Conservation (phyloP, 2,797 vertebrate genomes). For the Falco rusticolus region DNA sequence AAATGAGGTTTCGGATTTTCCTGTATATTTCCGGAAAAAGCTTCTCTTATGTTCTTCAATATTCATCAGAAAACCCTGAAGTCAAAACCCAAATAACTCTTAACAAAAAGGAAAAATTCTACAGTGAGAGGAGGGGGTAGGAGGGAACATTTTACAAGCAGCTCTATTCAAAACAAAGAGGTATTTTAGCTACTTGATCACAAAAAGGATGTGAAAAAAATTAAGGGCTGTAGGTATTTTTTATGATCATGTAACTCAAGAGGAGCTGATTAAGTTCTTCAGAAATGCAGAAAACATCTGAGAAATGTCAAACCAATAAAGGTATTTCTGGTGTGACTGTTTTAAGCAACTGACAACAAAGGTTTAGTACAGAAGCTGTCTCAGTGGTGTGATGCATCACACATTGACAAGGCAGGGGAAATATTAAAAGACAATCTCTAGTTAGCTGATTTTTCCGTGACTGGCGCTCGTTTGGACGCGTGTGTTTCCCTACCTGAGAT, state of each 20-base stretch:
- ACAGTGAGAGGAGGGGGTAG: neutral
- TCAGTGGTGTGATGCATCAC: neutral
- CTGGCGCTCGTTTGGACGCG: neutral
- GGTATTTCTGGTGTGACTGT: slow-evolving; percentile 9
- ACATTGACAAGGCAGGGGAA: neutral
- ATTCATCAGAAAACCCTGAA: neutral
- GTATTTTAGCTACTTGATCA: neutral
- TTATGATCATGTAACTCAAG: slow-evolving; percentile 18
- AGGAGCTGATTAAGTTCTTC: slow-evolving; percentile 10
- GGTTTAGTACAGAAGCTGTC: neutral
- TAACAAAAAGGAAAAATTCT: neutral
- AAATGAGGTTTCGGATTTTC: neutral
- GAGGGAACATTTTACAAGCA: slow-evolving; percentile 8
- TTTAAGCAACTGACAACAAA: slow-evolving; percentile 18
- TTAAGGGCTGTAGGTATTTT: neutral
- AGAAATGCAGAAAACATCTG: slow-evolving; percentile 32
- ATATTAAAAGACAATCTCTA: neutral
- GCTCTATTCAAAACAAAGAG: slow-evolving; percentile 21
- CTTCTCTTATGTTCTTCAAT: neutral
- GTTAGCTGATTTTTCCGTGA: neutral
- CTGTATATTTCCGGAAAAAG: neutral
- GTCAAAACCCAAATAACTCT: slow-evolving; percentile 34
- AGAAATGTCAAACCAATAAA: slow-evolving; percentile 56
- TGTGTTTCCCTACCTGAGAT: neutral
- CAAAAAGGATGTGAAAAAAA: neutral